Percentiles rank a stretch among this genome's conserved stretches.
These are phyloP conservation scores for Panagrolaimus sp. DNA, from an alignment of 1,140 invertebrate species.

Conservation along the genomic window DNA sequence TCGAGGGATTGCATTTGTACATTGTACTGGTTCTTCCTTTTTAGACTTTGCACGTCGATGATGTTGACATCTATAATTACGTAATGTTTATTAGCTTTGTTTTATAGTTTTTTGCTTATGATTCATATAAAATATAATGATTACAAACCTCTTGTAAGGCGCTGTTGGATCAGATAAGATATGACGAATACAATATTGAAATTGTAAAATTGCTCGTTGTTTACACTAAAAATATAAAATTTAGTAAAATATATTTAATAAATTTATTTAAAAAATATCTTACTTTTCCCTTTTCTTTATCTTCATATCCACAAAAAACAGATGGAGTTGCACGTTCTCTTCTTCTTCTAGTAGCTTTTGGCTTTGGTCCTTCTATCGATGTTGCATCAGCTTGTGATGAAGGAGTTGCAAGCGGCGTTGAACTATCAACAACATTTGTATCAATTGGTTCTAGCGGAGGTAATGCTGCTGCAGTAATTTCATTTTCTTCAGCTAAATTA, in stretches of 20 bases:
- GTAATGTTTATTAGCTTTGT: too few relatives aligned
- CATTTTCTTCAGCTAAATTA: too few relatives aligned
- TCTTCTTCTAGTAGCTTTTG: background rate
- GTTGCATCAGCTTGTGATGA: background rate
- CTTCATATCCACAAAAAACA: background rate
- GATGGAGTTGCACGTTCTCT: background rate
- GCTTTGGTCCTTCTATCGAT: background rate
- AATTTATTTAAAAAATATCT: background rate
- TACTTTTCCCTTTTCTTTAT: background rate
- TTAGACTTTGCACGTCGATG: background rate
- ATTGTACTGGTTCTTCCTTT: background rate
- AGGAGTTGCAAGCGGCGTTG: background rate
- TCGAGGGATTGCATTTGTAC: background rate
- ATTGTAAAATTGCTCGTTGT: background rate
- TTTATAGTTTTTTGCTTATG: too few relatives aligned
- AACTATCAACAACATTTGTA: background rate
- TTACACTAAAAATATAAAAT: constrained; percentile 8
- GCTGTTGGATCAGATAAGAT: background rate
- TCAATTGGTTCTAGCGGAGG: background rate
- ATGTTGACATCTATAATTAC: background rate
- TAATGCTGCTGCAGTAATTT: too few relatives aligned
- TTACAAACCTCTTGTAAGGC: background rate
- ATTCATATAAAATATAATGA: too few relatives aligned
- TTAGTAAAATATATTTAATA: background rate
- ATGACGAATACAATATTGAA: background rate